Base-by-base conservation (phyloP, 2,888 invertebrate genomes). In the Yponomeuta cagnagella region DNA sequence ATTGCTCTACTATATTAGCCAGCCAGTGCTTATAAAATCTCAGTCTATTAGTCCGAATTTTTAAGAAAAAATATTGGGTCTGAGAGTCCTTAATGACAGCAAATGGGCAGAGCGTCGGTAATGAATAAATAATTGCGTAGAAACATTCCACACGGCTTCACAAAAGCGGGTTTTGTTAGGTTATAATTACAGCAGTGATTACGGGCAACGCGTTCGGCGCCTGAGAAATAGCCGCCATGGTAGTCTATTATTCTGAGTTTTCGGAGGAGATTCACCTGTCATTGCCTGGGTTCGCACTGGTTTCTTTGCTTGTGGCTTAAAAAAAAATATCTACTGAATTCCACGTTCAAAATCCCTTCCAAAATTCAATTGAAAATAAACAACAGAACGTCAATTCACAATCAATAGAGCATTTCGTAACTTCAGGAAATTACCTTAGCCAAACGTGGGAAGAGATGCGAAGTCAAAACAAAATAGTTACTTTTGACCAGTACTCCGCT, bases 41-140 rank as follows among this genome's bases (percentile, higher is more conserved):
- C 67, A 15, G 37, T 9, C n/a, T 69, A 12, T 9, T 52, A 52
- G 15, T 58, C 52, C 15, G 15, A 58, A 58, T 15, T 58, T 58
- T 58, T 58, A 58, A 58, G 52, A 58, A 86, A 85, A 82, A 75
- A 70, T 69, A 70, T 80, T 80, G 79, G 80, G 82, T 80, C 79
- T 79, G 81, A 82, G 76, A 78, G 82, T 81, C 80, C 80, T 77
- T 88, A 90, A 90, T 90, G 86, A 89, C 84, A 82, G 78, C 82
- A 85, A 82, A 83, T 82, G 80, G 78, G 82, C 78, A 74, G 48
- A 74, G 72, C 73, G 73, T 73, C 52, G 23, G 76, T 90, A 90
- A 90, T 90, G 89, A 89, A 88, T 87, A 90, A 88, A 88, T 90
- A 90, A 91, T 92, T 90, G 88, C 85, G 77, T 82, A 77, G 84